Percentiles rank a stretch among this genome's conserved stretches.
Conservation (phyloP, 2,113 vertebrate genomes). For the Tiliqua scincoides region DNA sequence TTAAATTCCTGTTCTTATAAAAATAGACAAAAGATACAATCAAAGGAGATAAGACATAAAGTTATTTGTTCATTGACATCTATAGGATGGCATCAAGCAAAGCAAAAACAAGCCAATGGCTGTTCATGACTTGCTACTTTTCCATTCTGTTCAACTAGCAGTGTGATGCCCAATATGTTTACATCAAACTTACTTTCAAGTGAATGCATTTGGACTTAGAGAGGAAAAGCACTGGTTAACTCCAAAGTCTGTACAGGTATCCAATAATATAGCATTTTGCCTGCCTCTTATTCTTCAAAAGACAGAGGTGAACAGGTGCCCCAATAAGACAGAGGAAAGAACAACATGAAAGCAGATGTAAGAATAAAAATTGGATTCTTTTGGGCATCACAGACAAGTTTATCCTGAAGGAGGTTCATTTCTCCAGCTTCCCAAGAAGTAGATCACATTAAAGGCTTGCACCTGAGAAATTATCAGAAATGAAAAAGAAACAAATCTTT, state of each 20-base stretch:
- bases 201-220: not conserved
- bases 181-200: not conserved
- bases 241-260: not conserved
- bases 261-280: not conserved
- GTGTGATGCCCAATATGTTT: not conserved
- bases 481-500: not conserved
- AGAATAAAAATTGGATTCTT: not conserved
- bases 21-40: not conserved
- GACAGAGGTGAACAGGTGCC: not conserved
- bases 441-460: not conserved
- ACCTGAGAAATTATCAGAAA: not conserved
- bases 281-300: not conserved
- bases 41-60: not conserved
- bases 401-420: not conserved
- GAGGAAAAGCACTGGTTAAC: not conserved
- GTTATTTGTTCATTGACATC: not conserved
- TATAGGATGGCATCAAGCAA: not conserved
- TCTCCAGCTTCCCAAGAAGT: not conserved
- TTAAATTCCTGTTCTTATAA: not conserved
- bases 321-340: not conserved
- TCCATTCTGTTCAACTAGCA: not conserved
- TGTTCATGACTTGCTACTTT: not conserved
- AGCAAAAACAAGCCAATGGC: constrained; percentile 11
- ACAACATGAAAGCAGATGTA: not conserved
- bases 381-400: not conserved